These are phyloP conservation scores for Gyrodactylus bullatarudis DNA, from an alignment of 1,140 invertebrate genomes.

Conservation along the genomic window DNA sequence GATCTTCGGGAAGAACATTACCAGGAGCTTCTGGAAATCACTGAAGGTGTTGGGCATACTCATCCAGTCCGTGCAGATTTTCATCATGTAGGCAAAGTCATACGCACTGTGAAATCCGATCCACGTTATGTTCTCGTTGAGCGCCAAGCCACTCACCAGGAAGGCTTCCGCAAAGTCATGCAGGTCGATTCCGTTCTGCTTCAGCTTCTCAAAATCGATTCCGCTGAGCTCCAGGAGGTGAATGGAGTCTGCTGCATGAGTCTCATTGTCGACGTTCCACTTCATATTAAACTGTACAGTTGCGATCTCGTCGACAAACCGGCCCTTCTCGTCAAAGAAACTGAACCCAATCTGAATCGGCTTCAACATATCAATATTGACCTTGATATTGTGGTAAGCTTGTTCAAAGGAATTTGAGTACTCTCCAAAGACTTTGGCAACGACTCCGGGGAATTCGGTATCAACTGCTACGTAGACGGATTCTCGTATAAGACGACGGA, in stretches of 20 bases:
- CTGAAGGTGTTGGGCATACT: conserved; percentile 1
- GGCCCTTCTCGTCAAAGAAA: conserved; percentile 69
- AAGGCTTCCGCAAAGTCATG: conserved; percentile 74
- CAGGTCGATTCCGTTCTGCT: conserved; percentile 80
- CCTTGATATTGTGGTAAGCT: conserved; percentile 62
- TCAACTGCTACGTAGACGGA: conserved; percentile 1
- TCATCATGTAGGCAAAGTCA: conserved; percentile 6
- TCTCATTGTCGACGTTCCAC: conserved; percentile 69
- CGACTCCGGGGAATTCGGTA: conserved; percentile 5
- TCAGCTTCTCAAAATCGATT: conserved; percentile 80
- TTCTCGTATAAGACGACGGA: background rate
- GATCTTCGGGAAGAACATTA: conserved; percentile 6
- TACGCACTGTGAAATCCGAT: conserved; percentile 5
- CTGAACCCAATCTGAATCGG: conserved; percentile 54
- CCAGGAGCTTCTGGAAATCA: conserved; percentile 6
- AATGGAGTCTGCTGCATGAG: conserved; percentile 91
- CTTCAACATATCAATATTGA: conserved; percentile 70
- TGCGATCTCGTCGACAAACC: conserved; percentile 44
- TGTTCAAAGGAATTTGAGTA: conserved; percentile 33
- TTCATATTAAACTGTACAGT: conserved; percentile 97
- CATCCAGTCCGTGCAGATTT: conserved; percentile 4
- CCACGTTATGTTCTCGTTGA: conserved; percentile 35
- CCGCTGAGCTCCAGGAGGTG: conserved; percentile 73
- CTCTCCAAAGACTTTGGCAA: conserved; percentile 14
- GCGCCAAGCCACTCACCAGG: conserved; percentile 77